These are phyloP conservation scores for Nothoprocta pentlandii DNA, from an alignment of 2,113 vertebrate genomes.

Conservation along the genomic window DNA sequence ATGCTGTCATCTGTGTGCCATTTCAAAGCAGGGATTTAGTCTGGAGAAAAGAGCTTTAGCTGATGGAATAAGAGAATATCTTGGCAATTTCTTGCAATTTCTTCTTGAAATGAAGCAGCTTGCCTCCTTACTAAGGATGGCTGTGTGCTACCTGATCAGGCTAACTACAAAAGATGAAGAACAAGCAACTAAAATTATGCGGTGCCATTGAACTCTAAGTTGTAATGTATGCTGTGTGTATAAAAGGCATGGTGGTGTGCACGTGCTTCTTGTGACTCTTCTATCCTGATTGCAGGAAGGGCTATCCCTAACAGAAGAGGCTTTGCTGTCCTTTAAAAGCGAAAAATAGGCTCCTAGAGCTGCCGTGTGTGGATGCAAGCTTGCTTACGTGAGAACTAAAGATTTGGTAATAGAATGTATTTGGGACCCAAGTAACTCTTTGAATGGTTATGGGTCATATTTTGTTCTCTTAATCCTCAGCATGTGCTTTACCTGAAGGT, in stretches of 20 bases:
- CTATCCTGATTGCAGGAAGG: background rate
- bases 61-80: background rate
- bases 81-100: constrained; percentile 38
- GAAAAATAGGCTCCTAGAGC: background rate
- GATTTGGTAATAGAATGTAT: background rate
- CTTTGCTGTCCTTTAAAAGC: background rate
- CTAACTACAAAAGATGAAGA: background rate
- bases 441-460: background rate
- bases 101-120: background rate
- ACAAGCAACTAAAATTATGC: background rate
- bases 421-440: background rate
- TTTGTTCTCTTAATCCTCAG: background rate
- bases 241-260: background rate
- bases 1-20: constrained; percentile 54
- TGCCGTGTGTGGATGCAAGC: background rate
- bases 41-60: constrained; percentile 23
- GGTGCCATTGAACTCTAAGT: background rate
- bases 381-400: background rate
- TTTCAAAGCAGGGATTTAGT: constrained; percentile 24
- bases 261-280: too few species aligned
- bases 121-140: background rate
- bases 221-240: background rate
- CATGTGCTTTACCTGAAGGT: background rate
- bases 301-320: background rate
- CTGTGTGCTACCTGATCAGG: background rate